Conservation (phyloP, 2,888 invertebrate species). For the Lucinisca nassula region DNA sequence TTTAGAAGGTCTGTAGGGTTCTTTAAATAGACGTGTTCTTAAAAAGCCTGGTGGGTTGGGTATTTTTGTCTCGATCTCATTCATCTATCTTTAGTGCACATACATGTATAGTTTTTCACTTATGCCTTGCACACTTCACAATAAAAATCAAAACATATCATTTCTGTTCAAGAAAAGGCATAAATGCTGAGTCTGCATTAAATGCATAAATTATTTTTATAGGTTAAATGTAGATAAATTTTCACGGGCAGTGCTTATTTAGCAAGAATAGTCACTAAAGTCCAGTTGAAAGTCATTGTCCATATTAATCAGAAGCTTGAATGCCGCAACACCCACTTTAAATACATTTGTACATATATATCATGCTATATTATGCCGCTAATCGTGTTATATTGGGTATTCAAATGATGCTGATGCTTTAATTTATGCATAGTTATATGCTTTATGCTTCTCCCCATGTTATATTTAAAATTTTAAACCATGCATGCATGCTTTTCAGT, state of each 20-base stretch:
- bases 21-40: constrained; percentile 7
- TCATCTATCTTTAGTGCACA: background rate
- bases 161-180: background rate
- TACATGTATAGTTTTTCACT: background rate
- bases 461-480: background rate
- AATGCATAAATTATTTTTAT: constrained; percentile 2
- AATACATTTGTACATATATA: no score
- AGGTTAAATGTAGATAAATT: no score
- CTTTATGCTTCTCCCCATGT: background rate
- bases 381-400: no score
- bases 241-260: no score
- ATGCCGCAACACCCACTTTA: no score
- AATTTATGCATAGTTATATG: background rate
- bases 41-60: background rate
- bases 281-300: no score
- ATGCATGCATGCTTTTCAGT: no score
- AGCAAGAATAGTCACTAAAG: no score
- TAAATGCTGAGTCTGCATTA: background rate
- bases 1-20: constrained; percentile 75
- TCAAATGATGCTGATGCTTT: no score
- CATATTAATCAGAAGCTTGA: no score
- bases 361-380: no score
- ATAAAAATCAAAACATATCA: background rate
- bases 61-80: background rate
- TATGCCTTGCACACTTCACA: background rate